phyloP scores from a whole-genome alignment of 2,113 vertebrate species.

The Nycticorax nycticorax region DNA sequence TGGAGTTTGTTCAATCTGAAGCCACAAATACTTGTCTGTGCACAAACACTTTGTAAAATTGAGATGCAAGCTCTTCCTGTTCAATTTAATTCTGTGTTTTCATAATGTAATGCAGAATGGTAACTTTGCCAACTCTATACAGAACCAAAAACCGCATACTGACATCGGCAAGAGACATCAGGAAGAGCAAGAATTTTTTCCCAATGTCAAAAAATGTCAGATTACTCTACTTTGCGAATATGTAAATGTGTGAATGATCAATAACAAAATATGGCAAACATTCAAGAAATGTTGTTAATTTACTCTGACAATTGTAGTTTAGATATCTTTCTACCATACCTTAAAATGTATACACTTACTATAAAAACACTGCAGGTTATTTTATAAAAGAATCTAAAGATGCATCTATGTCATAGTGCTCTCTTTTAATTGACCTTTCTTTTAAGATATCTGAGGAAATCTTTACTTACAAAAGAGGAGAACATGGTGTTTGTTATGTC shows the following conservation, averaged over 20 bases:
- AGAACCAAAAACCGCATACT: background rate
- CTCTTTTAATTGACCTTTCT: background rate
- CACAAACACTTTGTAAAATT: background rate
- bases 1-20: background rate
- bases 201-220: background rate
- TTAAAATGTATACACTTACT: background rate
- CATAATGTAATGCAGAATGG: fast-evolving
- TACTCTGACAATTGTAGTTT: background rate
- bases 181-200: background rate
- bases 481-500: fast-evolving
- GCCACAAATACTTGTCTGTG: background rate
- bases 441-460: background rate
- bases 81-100: background rate
- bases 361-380: background rate
- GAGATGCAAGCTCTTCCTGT: background rate
- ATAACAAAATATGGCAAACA: fast-evolving
- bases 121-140: background rate
- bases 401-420: fast-evolving
- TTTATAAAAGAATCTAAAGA: background rate
- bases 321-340: background rate
- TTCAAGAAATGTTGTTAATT: background rate
- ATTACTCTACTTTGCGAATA: background rate
- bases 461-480: background rate
- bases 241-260: background rate
- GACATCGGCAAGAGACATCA: background rate